Conservation (phyloP, 2,888 invertebrate species). For the Xiphydria camelus region DNA sequence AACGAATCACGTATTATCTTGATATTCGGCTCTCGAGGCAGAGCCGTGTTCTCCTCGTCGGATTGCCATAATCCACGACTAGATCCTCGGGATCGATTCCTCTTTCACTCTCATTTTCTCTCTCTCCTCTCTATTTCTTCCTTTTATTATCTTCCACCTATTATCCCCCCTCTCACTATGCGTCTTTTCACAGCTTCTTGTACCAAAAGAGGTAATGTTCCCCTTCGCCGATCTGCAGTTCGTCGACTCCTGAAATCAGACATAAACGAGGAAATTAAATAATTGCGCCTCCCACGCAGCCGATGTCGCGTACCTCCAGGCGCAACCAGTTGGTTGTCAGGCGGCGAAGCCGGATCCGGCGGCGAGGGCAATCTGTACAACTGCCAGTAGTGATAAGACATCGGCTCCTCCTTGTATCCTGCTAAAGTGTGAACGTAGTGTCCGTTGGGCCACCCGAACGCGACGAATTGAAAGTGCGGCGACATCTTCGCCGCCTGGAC, state of each 20-base stretch:
- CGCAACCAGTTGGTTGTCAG: conserved; percentile 84
- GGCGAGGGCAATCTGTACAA: conserved; percentile 79
- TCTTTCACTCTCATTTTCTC: not conserved
- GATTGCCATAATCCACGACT: not conserved
- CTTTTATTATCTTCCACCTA: conserved; percentile 15
- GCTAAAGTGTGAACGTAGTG: conserved; percentile 88
- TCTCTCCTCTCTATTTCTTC: conserved; percentile 17
- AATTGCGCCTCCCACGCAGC: too few relatives aligned
- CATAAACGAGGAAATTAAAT: conserved; percentile 9
- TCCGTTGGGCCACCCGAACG: conserved; percentile 90
- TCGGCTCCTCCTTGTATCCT: conserved; percentile 77
- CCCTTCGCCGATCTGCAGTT: conserved; percentile 82
- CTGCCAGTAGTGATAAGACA: conserved; percentile 88
- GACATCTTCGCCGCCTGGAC: conserved; percentile 82
- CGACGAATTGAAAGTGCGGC: conserved; percentile 71
- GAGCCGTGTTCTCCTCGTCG: conserved; percentile 14
- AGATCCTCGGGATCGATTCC: conserved; percentile 1
- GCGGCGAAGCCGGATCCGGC: conserved; percentile 79
- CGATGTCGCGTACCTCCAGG: conserved; percentile 72
- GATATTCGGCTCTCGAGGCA: conserved; percentile 18
- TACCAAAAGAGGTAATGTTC: conserved; percentile 92
- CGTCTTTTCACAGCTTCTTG: conserved; percentile 75
- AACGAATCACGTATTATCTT: conserved; percentile 26
- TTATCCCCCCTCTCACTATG: not conserved
- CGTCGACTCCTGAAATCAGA: conserved; percentile 79